These are phyloP conservation scores for Onychostruthus taczanowskii DNA, from an alignment of 2,113 vertebrate species.

Conservation along the genomic window DNA sequence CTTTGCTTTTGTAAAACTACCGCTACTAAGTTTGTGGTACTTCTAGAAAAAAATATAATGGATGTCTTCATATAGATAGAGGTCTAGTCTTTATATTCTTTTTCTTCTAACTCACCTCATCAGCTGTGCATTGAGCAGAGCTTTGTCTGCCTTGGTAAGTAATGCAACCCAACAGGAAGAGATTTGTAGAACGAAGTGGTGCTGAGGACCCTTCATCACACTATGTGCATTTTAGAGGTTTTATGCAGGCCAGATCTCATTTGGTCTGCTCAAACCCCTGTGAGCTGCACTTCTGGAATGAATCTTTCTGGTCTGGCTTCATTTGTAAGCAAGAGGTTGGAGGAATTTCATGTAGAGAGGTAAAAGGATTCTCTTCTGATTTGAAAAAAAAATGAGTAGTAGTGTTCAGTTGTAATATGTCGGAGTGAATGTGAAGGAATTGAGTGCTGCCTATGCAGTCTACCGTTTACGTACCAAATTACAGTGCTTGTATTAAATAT, in stretches of 20 bases:
- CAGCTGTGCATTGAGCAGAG: neutral
- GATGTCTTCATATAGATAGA: neutral
- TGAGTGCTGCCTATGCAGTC: neutral
- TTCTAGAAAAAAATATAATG: neutral
- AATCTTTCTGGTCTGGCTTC: neutral
- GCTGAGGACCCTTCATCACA: neutral
- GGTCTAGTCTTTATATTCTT: neutral
- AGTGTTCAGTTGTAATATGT: neutral
- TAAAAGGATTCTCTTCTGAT: neutral
- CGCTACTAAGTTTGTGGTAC: neutral
- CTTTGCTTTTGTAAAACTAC: neutral
- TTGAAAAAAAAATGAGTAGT: neutral
- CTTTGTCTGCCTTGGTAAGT: neutral
- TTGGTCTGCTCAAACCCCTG: neutral
- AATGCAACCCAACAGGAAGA: neutral
- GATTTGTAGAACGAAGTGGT: neutral
- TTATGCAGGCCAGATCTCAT: neutral
- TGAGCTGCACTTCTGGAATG: accelerated
- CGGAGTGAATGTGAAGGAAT: neutral
- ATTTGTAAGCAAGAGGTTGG: neutral
- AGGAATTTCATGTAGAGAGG: neutral
- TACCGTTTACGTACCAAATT: neutral
- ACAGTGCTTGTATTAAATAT: neutral
- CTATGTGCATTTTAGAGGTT: neutral
- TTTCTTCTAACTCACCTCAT: neutral